Conservation (phyloP, 1,140 invertebrate species). For the Parasteatoda tepidariorum region DNA sequence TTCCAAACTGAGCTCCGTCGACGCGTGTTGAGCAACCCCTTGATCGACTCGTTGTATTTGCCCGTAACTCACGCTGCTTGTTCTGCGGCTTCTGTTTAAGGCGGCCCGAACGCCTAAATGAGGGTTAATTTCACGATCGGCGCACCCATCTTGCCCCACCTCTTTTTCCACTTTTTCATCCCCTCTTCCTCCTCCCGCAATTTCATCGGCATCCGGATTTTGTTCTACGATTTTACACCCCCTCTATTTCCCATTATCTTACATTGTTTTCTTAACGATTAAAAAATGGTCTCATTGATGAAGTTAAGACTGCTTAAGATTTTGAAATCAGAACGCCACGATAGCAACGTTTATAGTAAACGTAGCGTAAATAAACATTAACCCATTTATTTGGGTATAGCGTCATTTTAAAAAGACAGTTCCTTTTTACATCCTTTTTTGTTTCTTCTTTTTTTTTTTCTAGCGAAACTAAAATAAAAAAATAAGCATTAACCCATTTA, state of each 20-base stretch:
- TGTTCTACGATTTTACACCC: not conserved
- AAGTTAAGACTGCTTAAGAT: not conserved
- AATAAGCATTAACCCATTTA: no score
- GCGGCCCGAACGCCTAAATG: slow-evolving; percentile 9
- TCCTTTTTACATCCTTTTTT: not conserved
- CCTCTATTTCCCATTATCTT: not conserved
- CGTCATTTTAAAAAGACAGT: no score
- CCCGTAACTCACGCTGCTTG: slow-evolving; percentile 16
- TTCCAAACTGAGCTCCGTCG: slow-evolving; percentile 9
- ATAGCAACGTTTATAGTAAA: no score
- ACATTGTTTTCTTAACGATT: not conserved
- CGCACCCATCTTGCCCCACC: slow-evolving; percentile 12
- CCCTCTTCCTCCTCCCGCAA: not conserved
- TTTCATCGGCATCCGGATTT: slow-evolving; percentile 18
- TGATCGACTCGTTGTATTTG: not conserved
- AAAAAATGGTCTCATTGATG: not conserved
- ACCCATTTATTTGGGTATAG: no score
- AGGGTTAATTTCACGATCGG: slow-evolving; percentile 38
- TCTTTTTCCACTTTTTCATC: not conserved
- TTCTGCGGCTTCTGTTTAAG: slow-evolving; percentile 35
- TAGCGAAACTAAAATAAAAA: no score
- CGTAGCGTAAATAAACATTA: no score
- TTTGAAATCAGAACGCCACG: no score
- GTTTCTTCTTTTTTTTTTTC: not conserved
- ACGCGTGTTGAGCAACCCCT: slow-evolving; percentile 3